These are phyloP conservation scores for Pemphredon lugubris DNA, from an alignment of 2,888 invertebrate genomes.

Conservation along the genomic window DNA sequence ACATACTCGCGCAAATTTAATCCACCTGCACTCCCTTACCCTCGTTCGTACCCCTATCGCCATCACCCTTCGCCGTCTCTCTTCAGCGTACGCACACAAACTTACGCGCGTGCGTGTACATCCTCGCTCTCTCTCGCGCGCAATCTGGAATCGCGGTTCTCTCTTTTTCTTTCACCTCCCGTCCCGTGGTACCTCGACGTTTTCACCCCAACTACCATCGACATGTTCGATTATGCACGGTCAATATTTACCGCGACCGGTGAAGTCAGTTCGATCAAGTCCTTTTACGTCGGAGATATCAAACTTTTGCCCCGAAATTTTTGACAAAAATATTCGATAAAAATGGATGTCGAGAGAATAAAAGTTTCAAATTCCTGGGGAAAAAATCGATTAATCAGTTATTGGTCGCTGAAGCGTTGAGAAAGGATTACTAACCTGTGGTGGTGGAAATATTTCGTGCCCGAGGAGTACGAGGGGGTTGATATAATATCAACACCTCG, in stretches of 20 bases:
- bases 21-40: slow-evolving; percentile 65
- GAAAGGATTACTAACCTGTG: slow-evolving; percentile 13
- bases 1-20: slow-evolving; percentile 78
- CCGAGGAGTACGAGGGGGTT: slow-evolving; percentile 29
- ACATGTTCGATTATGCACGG: slow-evolving; percentile 54
- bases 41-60: slow-evolving; percentile 21
- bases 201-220: slow-evolving; percentile 32
- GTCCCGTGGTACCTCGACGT: slow-evolving; percentile 20
- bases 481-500: slow-evolving; percentile 66
- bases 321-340: too few relatives aligned
- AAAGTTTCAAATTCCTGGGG: too few relatives aligned
- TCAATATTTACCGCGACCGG: slow-evolving; percentile 53
- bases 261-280: slow-evolving; percentile 38
- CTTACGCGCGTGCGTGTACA: slow-evolving; percentile 10
- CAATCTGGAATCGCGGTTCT: slow-evolving; percentile 28
- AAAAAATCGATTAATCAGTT: too few relatives aligned
- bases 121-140: neutral
- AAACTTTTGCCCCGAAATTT: slow-evolving; percentile 17
- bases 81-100: slow-evolving; percentile 1
- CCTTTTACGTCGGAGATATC: slow-evolving; percentile 25
- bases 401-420: too few relatives aligned
- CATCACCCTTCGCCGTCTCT: slow-evolving; percentile 18
- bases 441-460: slow-evolving; percentile 2
- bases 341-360: too few relatives aligned
- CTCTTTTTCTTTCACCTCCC: slow-evolving; percentile 15